These are phyloP conservation scores for Pristionchus exspectatus DNA, from an alignment of 2,888 invertebrate genomes.

Conservation along the genomic window DNA sequence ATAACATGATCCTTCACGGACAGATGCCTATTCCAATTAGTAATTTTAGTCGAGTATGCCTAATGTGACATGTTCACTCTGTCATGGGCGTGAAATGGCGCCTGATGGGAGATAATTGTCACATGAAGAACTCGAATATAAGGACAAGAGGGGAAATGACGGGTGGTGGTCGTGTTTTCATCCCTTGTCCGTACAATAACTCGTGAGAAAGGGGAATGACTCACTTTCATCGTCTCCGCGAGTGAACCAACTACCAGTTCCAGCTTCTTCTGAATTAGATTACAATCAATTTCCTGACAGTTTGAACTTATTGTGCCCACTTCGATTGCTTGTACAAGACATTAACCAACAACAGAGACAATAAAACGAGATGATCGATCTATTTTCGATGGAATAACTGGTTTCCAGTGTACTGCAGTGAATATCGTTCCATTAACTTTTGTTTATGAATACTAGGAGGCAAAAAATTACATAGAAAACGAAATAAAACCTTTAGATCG, in stretches of 20 bases:
- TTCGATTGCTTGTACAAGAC: neutral
- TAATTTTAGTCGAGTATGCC: neutral
- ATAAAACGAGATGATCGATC: neutral
- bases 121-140: conserved; percentile 37
- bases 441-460: neutral
- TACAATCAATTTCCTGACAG: neutral
- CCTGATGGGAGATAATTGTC: neutral
- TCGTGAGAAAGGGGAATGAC: conserved; percentile 32
- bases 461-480: neutral
- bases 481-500: conserved; percentile 64
- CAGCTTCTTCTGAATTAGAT: conserved; percentile 63
- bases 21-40: neutral
- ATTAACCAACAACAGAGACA: neutral
- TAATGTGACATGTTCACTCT: neutral
- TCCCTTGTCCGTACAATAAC: conserved; percentile 21
- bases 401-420: neutral
- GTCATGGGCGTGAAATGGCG: neutral
- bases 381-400: neutral
- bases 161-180: conserved; percentile 32
- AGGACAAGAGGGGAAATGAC: conserved; percentile 20
- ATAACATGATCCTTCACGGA: neutral
- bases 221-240: conserved; percentile 61
- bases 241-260: conserved; percentile 70
- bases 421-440: neutral
- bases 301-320: neutral